phyloP scores from a whole-genome alignment of 2,797 vertebrate species.

The Takifugu ocellatus region DNA sequence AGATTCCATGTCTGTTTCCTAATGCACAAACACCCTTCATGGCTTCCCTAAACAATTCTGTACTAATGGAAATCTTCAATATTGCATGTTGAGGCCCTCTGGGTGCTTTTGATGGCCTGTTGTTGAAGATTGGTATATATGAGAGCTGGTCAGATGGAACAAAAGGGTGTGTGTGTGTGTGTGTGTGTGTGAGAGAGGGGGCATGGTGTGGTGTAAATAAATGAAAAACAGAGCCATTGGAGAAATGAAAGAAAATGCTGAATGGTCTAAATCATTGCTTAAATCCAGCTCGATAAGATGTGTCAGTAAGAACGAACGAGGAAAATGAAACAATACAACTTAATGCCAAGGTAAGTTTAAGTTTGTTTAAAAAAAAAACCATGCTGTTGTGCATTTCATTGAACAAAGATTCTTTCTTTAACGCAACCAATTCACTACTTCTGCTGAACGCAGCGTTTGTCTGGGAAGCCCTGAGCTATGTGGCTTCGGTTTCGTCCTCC shows the following conservation, averaged over 20 bases:
- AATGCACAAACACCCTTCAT: slow-evolving; percentile 40
- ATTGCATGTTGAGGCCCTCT: slow-evolving; percentile 57
- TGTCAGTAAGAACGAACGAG: too few species aligned
- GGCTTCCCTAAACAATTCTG: slow-evolving; percentile 47
- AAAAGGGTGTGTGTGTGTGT: too few species aligned
- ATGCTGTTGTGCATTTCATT: slow-evolving; percentile 32
- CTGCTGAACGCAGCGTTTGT: slow-evolving; percentile 14
- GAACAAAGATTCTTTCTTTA: slow-evolving; percentile 35
- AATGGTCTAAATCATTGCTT: neutral
- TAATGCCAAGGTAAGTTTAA: slow-evolving; percentile 7
- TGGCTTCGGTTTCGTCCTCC: slow-evolving; percentile 31
- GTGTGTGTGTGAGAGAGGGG: neutral
- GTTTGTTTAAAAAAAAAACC: slow-evolving; percentile 11
- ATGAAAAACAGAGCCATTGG: slow-evolving; percentile 9
- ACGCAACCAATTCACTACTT: slow-evolving; percentile 46
- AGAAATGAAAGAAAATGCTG: neutral
- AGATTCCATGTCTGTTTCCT: slow-evolving; percentile 38
- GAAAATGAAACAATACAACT: neutral
- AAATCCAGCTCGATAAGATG: neutral
- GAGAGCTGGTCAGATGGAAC: slow-evolving; percentile 29
- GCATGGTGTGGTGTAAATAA: slow-evolving; percentile 27
- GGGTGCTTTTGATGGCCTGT: slow-evolving; percentile 59
- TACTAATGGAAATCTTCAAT: slow-evolving; percentile 66
- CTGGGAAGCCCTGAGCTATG: slow-evolving; percentile 30
- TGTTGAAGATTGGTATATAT: slow-evolving; percentile 38